Evolutionary conservation across 2,888 invertebrate species (phyloP).

Genomic region (Drepana falcataria): DNA sequence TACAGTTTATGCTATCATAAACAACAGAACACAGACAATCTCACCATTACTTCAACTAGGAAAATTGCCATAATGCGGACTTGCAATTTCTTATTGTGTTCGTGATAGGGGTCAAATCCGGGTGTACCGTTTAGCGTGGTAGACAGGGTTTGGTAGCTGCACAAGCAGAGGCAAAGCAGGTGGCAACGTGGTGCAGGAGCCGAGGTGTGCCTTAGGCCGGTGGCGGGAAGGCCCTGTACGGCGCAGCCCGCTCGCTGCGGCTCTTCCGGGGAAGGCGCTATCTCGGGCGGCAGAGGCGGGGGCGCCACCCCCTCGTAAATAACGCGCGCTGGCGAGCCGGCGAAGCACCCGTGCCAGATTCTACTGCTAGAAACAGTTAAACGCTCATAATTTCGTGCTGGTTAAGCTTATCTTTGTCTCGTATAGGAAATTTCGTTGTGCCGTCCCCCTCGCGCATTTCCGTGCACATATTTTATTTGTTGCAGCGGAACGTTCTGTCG

Average conservation of each 20-base stretch:
- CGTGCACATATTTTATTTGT: slow-evolving; percentile 75
- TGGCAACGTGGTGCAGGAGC: slow-evolving; percentile 54
- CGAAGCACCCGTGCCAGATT: slow-evolving; percentile 78
- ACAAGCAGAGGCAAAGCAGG: slow-evolving; percentile 56
- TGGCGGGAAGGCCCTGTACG: slow-evolving; percentile 31
- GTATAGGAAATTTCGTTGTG: slow-evolving; percentile 71
- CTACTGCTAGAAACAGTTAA: slow-evolving; percentile 79
- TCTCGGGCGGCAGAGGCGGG: slow-evolving; percentile 64
- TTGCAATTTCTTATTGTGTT: slow-evolving; percentile 43
- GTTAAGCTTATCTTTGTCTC: slow-evolving; percentile 79
- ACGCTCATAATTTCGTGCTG: slow-evolving; percentile 79
- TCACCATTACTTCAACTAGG: slow-evolving; percentile 59
- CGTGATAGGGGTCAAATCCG: slow-evolving; percentile 62
- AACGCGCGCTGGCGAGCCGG: slow-evolving; percentile 77
- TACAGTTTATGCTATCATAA: slow-evolving; percentile 69
- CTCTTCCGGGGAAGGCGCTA: slow-evolving; percentile 75
- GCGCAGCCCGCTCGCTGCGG: slow-evolving; percentile 41
- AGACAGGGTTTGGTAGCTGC: slow-evolving; percentile 61
- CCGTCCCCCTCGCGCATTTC: slow-evolving; percentile 68
- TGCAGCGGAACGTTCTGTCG: slow-evolving; percentile 62
- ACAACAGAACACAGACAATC: slow-evolving; percentile 64
- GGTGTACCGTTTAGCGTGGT: slow-evolving; percentile 35
- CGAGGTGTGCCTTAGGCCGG: slow-evolving; percentile 32
- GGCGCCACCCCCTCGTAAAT: slow-evolving; percentile 73
- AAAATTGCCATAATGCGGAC: slow-evolving; percentile 45